These are phyloP conservation scores for Myotis findleyi DNA, from an alignment of 2,797 vertebrate genomes.

Conservation along the genomic window DNA sequence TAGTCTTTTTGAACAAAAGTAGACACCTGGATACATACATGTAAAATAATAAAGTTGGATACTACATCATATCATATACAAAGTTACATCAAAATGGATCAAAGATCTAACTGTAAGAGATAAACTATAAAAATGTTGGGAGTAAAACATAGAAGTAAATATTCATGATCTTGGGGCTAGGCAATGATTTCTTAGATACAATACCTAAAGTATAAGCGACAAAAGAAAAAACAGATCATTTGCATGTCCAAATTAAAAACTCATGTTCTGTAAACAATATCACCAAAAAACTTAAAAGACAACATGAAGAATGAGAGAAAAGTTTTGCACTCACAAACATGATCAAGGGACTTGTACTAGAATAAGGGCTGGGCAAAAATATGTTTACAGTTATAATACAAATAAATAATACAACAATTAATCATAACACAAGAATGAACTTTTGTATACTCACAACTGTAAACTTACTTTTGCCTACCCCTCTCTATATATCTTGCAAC, in stretches of 20 bases:
- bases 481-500: not conserved
- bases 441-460: not conserved
- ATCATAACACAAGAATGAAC: not conserved
- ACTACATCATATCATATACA: not conserved
- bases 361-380: not conserved
- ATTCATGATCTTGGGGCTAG: not conserved
- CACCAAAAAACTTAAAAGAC: not conserved
- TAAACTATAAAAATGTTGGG: not conserved
- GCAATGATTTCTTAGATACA: not conserved
- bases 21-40: not conserved
- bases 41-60: not conserved
- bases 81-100: not conserved
- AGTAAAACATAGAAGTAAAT: not conserved
- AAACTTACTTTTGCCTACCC: not conserved
- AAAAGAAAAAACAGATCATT: slow-evolving; percentile 1
- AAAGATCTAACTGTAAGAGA: not conserved
- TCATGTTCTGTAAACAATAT: not conserved
- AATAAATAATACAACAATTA: not conserved
- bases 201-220: not conserved
- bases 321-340: not conserved
- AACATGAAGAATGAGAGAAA: not conserved
- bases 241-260: not conserved
- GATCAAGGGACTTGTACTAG: not conserved
- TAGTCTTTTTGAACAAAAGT: not conserved
- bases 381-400: not conserved